Evolutionary conservation across 2,113 vertebrate genomes (phyloP).

Genomic region (Gila orcuttii): DNA sequence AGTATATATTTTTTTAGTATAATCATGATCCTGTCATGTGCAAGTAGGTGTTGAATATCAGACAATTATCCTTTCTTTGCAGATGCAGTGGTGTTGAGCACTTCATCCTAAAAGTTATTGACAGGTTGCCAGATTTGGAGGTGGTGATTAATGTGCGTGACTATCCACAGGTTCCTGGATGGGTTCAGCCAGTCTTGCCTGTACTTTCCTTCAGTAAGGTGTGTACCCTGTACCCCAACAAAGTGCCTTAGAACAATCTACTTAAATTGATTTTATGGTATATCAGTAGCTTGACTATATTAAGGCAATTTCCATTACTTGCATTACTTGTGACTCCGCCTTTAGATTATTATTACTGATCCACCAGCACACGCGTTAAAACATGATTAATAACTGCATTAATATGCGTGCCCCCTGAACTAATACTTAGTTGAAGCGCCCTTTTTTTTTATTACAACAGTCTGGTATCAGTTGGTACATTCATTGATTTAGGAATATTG

Average conservation of each 20-base stretch:
- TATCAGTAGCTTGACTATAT: not conserved
- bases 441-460: too few species aligned
- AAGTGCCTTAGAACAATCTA: not conserved
- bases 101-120: conserved; percentile 88
- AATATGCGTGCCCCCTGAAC: too few species aligned
- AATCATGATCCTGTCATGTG: not conserved
- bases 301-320: not conserved
- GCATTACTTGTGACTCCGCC: not conserved
- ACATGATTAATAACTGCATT: too few species aligned
- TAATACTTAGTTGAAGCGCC: too few species aligned
- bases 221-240: conserved; percentile 29
- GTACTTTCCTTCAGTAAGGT: conserved; percentile 99
- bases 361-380: too few species aligned
- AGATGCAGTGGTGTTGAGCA: conserved; percentile 97
- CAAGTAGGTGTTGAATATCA: not conserved
- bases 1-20: not conserved
- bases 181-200: conserved; percentile 86
- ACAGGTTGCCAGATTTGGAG: conserved; percentile 88
- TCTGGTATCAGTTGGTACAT: too few species aligned
- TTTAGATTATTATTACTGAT: not conserved
- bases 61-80: conserved; percentile 3
- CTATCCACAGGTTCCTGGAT: conserved; percentile 91
- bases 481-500: too few species aligned
- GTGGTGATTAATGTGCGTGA: conserved; percentile 95
- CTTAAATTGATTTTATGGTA: not conserved